Conservation (phyloP, 92 coral and sea anemone genomes). For the Epizoanthus scotinus region DNA sequence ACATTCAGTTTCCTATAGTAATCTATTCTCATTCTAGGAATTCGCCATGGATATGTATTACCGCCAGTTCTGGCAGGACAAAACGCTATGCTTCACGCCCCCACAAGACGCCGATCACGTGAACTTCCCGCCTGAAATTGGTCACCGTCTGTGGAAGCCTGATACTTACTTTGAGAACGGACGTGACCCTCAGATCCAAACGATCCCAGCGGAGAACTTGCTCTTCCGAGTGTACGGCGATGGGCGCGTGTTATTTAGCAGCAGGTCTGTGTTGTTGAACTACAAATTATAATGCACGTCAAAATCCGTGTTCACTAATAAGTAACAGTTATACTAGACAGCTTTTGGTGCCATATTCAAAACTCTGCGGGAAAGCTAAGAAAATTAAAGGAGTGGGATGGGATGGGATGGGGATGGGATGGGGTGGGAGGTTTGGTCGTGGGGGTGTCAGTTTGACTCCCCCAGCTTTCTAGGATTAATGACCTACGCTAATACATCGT, state of each 20-base stretch:
- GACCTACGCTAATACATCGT: no score
- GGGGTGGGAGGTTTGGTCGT: no score
- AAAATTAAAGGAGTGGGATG: no score
- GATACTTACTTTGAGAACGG: slow-evolving; percentile 42
- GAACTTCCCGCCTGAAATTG: slow-evolving; percentile 24
- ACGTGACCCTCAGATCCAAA: slow-evolving; percentile 7
- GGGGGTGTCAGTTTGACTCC: no score
- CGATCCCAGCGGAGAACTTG: slow-evolving; percentile 25
- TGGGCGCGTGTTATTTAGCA: slow-evolving; percentile 24
- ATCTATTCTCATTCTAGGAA: neutral
- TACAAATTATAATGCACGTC: no score
- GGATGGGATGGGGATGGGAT: no score
- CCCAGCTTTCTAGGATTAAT: no score
- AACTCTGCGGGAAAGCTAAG: no score
- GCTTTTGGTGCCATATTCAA: no score
- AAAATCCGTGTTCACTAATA: no score
- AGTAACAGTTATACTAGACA: no score
- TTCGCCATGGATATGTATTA: slow-evolving; percentile 32
- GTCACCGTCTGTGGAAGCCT: slow-evolving; percentile 34
- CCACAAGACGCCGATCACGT: slow-evolving; percentile 21
- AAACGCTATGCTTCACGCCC: slow-evolving; percentile 19
- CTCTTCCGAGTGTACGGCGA: slow-evolving; percentile 28
- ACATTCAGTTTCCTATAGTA: no score
- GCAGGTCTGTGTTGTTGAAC: slow-evolving; percentile 1
- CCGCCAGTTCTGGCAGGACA: slow-evolving; percentile 41